These are phyloP conservation scores for Mythimna ferrago DNA, from an alignment of 2,888 invertebrate species.

Conservation along the genomic window DNA sequence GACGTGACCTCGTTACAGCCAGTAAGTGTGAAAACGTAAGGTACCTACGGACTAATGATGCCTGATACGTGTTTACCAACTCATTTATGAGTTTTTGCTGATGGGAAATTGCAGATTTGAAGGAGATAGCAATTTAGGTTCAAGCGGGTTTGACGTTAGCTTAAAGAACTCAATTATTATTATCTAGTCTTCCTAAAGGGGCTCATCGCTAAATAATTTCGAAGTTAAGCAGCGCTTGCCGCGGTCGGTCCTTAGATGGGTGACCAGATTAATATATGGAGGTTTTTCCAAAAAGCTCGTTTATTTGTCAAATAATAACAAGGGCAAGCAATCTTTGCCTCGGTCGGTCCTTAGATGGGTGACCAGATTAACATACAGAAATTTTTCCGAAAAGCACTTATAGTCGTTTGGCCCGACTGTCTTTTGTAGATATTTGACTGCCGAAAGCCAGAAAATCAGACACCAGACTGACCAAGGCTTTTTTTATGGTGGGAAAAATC, in stretches of 20 bases:
- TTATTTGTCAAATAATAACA: too few relatives aligned
- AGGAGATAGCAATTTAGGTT: not conserved
- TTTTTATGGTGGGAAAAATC: too few relatives aligned
- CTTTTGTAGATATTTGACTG: not conserved
- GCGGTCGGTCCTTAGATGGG: not conserved
- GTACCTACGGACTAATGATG: conserved; percentile 36
- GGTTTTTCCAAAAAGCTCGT: too few relatives aligned
- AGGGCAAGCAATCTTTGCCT: not conserved
- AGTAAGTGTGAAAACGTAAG: conserved; percentile 51
- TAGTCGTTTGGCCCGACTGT: not conserved
- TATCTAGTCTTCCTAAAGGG: too few relatives aligned
- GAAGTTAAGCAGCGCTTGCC: too few relatives aligned
- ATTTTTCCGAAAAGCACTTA: not conserved
- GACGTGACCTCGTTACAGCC: conserved; percentile 42
- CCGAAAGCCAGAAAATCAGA: too few relatives aligned
- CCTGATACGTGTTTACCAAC: conserved; percentile 28
- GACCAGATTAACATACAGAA: too few relatives aligned
- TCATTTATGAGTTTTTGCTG: conserved; percentile 27
- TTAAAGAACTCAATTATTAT: not conserved
- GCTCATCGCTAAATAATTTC: too few relatives aligned
- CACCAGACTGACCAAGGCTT: too few relatives aligned
- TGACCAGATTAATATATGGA: not conserved
- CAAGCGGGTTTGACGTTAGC: not conserved
- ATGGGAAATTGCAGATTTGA: not conserved
- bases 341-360: not conserved